Percentiles rank a stretch among this genome's conserved stretches.
Conservation (phyloP, 1,140 invertebrate species). For the Ridgeia piscesae region DNA sequence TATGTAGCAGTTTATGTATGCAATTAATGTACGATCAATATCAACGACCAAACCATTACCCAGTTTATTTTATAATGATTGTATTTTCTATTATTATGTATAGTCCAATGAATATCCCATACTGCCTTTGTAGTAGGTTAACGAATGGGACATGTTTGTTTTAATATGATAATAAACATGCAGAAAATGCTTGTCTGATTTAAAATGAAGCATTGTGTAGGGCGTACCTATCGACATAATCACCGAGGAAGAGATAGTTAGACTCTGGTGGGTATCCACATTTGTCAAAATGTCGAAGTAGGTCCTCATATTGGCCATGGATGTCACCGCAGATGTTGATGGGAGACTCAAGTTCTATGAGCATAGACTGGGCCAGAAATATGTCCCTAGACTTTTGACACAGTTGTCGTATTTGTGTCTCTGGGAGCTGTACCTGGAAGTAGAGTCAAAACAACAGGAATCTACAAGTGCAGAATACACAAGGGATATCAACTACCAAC, state of each 20-base stretch:
- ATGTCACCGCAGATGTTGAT: slow-evolving; percentile 84
- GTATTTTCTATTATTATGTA: too few species aligned
- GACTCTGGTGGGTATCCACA: slow-evolving; percentile 74
- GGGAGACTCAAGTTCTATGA: slow-evolving; percentile 68
- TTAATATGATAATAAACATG: background rate
- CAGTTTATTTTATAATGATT: too few species aligned
- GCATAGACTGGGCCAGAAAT: slow-evolving; percentile 71
- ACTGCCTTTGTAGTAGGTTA: background rate
- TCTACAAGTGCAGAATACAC: background rate
- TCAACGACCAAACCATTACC: too few species aligned
- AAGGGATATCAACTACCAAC: background rate
- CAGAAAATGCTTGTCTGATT: background rate
- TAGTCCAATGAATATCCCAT: background rate
- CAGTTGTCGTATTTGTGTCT: slow-evolving; percentile 87
- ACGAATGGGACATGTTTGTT: background rate
- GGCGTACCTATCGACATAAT: slow-evolving; percentile 59
- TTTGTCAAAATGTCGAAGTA: slow-evolving; percentile 63
- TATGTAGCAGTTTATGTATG: too few species aligned
- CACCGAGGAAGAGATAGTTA: slow-evolving; percentile 92
- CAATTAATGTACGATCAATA: too few species aligned
- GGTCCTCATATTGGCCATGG: slow-evolving; percentile 94
- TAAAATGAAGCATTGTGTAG: too few species aligned
- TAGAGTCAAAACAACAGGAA: background rate
- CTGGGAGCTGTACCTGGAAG: slow-evolving; percentile 51
- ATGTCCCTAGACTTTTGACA: slow-evolving; percentile 81